Base-by-base conservation (phyloP, 2,888 invertebrate species). In the Netelia inedita region DNA sequence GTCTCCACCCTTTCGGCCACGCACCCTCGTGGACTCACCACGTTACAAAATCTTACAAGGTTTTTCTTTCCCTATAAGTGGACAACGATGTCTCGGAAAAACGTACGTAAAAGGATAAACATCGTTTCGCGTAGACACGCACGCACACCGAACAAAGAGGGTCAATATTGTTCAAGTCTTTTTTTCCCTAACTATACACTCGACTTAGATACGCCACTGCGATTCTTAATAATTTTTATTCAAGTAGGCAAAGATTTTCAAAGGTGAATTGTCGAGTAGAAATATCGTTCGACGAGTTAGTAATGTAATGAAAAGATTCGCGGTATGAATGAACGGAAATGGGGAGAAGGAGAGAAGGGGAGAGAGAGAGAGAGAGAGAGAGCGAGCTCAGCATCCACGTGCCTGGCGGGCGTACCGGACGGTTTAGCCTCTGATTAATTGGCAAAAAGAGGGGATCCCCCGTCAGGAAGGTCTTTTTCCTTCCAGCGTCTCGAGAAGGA, bases 381-480 rank as follows among this genome's bases (percentile, higher is more conserved):
- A 11, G 46, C 21, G 61, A 43, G n/a, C 41, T 53, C 55, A 61
- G 66, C 21, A 86, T 85, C 76, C 16, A 72, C 76, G 83, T 80
- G 74, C 69, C 41, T 23, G 63, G 14, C 35, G 65, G 35, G 35
- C 53, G 61, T 10, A 23, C 19, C 69, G 82, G 85, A 83, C 82
- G 82, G 83, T 87, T 79, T 78, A 81, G 82, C 78, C 35, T 80
- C 79, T 84, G 86, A 87, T 87, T 87, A 87, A 87, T 87, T 87
- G 86, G 87, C 82, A 71, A 82, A 74, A 78, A 74, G 74, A 71
- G 79, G 82, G 80, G 68, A 85, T 79, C 50, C 78, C 63, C 50
- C 57, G 73, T 46, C 35, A 6, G 76, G 78, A 66, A 75, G 73
- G 66, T 68, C 50, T 69, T 53, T 63, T 63, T 68, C 59, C 53